Base-by-base conservation (phyloP, 2,797 vertebrate genomes). In the Enteromius trimaculatus region DNA sequence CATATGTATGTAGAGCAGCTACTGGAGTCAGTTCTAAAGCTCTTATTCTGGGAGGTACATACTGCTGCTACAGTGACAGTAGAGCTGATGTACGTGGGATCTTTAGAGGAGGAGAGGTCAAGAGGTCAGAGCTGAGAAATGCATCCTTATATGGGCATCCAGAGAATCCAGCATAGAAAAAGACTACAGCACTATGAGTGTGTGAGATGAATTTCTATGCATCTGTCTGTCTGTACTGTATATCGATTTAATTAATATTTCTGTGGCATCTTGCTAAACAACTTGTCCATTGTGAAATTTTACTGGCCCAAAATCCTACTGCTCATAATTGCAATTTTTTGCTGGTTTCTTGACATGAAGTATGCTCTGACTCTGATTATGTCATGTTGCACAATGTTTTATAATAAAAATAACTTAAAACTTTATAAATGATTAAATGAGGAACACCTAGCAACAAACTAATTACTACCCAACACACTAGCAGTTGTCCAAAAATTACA, bases 21-120 rank as follows among this genome's bases (percentile, higher is more conserved):
- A 53, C 13, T 17, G 51, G 17, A 77, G 37, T 77, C 39, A 21
- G 37, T 60, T 47, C 3, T 72, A 13, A 47, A 55, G 65, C 37
- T 23, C 17, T 47, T 34, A 68, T 49, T 66, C 66, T 70, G 37
- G 68, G 66, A 16, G 62, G 51, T 14, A 70, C 65, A 26, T 69
- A 60, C 68, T 31, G 76, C 83, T 80, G 51, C 85, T 74, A 83
- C 51, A 42, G 85, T 75, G 77, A 84, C 65, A 31, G 70, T 55
- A 37, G 44, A 44, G 75, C 65, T 71, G 81, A 77, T 84, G 72
- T 79, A 77, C 1, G 44, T 72, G 64, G 81, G 82, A 77, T 86
- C 71, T 64, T 80, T 71, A 80, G 64, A 80, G 74, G 85, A 62
- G 51, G 64, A 80, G 81, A 77, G 81, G 81, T 86, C 81, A 77